phyloP scores from a whole-genome alignment of 1,140 invertebrate genomes.

The Leptonema lineaticorne region DNA sequence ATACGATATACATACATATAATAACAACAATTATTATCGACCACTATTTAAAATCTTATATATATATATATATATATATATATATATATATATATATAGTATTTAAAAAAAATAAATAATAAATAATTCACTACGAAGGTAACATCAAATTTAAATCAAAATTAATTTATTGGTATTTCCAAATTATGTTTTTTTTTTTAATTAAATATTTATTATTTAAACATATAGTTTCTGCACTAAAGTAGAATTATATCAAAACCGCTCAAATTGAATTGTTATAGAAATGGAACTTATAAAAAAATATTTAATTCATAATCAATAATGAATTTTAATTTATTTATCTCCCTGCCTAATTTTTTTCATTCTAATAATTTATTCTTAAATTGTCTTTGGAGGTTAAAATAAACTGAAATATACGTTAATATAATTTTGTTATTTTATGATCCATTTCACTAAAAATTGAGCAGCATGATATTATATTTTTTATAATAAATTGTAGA shows the following conservation, averaged over 20 bases:
- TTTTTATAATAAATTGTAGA: neutral
- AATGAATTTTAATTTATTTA: neutral
- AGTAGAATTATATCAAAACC: no score
- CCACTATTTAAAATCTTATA: no score
- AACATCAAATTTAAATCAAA: neutral
- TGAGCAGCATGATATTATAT: no score
- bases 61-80: no score
- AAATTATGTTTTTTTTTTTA: no score
- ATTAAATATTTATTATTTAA: neutral
- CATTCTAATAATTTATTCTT: neutral
- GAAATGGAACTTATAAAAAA: neutral
- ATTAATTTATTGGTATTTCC: no score
- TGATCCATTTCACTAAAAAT: no score
- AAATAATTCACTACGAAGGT: neutral
- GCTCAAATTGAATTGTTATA: no score
- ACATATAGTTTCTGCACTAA: neutral
- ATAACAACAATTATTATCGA: constrained; percentile 1
- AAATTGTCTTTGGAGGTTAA: neutral
- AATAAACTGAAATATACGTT: neutral
- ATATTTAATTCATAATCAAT: neutral
- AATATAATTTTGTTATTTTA: no score
- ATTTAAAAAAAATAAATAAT: neutral
- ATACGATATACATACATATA: neutral
- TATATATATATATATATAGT: no score
- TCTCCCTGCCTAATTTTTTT: no score